Base-by-base conservation (phyloP, 2,797 vertebrate species). In the Spondyliosoma cantharus region DNA sequence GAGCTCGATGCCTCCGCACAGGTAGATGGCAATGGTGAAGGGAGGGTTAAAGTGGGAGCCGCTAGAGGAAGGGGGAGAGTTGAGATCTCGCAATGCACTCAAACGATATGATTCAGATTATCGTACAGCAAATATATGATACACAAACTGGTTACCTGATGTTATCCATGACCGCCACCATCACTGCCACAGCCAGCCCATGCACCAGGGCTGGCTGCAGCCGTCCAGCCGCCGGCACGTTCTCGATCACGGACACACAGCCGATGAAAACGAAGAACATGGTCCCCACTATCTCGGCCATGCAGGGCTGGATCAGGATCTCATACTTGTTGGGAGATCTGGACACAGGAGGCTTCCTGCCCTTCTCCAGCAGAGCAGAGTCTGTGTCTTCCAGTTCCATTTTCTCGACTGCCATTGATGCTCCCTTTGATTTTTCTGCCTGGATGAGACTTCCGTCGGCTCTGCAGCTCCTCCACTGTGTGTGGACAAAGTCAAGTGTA, bases 21-120 rank as follows among this genome's bases (percentile, higher is more conserved):
- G 90, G 85, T 90, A 96, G 56, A 95, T 93, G 0, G 88, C 93
- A 71, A 98, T 71, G 15, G 97, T 96, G 78, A 96, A 96, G 0
- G 96, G 95, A 0, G 97, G 97, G 88, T 98, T 99, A 81, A 97
- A 96, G 84, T 98, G 97, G 48, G 95, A 95, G 20, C 97, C 96
- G 0, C 97, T 98, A 86, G 59, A 74, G n/a, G 15, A n/a, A 54
- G 32, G 52, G 80, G 95, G 95, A 85, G 96, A 83, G 95, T 7
- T 14, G 5, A 29, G 27, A 12, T 64, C 27, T 37, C 37, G 0
- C 9, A 9, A 9, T 2, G 37, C 1, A 29, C 29, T 65, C n/a
- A 56, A 5, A 64, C 14, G 14, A 3, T 1, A 8, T 24, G 14
- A 32, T 17, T 27, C 22, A 43, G 13, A 72, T 43, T 5, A 20